Conservation (phyloP, 2,113 vertebrate species). For the Xerus inauris region DNA sequence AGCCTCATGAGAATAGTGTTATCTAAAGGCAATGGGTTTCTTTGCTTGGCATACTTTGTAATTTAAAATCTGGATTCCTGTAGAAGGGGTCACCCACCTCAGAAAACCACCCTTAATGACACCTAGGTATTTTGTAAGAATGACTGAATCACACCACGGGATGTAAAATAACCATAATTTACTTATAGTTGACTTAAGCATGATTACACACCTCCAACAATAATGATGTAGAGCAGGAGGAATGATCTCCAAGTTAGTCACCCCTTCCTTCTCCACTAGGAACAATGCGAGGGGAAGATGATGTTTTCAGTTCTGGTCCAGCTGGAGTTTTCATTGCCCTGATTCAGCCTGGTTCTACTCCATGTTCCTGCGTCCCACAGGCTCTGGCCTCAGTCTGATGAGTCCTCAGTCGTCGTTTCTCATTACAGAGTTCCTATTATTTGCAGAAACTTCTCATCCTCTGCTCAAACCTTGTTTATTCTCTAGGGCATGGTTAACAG, state of each 20-base stretch:
- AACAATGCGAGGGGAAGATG: not conserved
- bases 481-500: not conserved
- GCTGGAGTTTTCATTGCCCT: not conserved
- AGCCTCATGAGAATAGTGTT: not conserved
- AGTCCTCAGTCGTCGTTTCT: not conserved
- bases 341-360: not conserved
- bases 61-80: constrained; percentile 36
- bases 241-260: constrained; percentile 15
- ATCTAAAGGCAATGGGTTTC: not conserved
- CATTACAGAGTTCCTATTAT: not conserved
- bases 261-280: constrained; percentile 32
- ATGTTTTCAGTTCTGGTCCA: not conserved
- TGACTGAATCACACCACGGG: not conserved
- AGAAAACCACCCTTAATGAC: constrained; percentile 45
- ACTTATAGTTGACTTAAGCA: constrained; percentile 30
- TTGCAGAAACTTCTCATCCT: not conserved
- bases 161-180: constrained; percentile 53
- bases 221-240: constrained; percentile 28
- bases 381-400: rapidly evolving
- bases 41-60: not conserved
- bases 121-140: not conserved
- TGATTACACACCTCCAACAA: not conserved
- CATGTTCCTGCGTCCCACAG: rapidly evolving
- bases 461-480: not conserved
- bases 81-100: not conserved